Conservation (phyloP, 2,113 vertebrate genomes). For the Calidris pygmaea region DNA sequence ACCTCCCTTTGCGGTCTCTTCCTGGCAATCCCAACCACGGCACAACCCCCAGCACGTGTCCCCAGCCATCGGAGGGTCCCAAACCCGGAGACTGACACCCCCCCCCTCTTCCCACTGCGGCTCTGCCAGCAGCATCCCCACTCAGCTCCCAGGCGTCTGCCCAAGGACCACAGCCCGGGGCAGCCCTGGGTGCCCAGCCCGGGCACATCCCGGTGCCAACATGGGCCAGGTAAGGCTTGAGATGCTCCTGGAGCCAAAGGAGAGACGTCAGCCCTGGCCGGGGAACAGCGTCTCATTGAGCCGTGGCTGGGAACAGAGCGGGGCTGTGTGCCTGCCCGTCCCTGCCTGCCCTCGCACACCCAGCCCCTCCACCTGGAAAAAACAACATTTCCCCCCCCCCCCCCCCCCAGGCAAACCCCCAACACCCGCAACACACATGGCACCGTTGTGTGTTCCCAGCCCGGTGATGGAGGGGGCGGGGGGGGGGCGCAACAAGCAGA, state of each 20-base stretch:
- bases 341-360: not conserved
- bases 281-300: constrained; percentile 67
- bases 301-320: not conserved
- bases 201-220: fast-evolving
- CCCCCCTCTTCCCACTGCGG: fast-evolving
- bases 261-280: not conserved
- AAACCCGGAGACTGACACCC: not conserved
- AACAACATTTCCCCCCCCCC: constrained; percentile 20
- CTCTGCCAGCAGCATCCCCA: fast-evolving
- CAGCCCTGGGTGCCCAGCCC: not conserved
- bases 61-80: fast-evolving
- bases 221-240: not conserved
- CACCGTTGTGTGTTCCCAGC: not conserved
- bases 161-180: fast-evolving
- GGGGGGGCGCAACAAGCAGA: not conserved
- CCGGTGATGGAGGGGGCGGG: no score
- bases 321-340: constrained; percentile 40
- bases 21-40: not conserved
- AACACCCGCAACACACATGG: not conserved
- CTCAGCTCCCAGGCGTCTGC: not conserved
- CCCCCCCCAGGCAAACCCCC: not conserved
- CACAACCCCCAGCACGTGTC: fast-evolving
- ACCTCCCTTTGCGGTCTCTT: not conserved
- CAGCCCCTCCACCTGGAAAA: constrained; percentile 43
- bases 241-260: not conserved